Conservation (phyloP, 2,888 invertebrate species). For the Carcina quercana region DNA sequence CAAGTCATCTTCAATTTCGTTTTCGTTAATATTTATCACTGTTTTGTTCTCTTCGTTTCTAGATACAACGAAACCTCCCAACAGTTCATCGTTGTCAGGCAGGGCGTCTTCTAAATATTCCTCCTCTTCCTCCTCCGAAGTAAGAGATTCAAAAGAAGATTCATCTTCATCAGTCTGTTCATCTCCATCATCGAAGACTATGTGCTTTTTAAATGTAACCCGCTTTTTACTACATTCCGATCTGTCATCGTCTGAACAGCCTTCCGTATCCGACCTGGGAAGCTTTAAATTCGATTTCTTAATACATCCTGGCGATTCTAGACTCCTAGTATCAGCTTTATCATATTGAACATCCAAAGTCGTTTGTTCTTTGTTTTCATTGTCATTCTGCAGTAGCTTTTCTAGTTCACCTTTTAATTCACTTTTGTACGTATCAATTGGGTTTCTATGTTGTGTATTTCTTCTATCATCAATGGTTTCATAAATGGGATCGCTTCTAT, state of each 20-base stretch:
- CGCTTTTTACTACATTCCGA: constrained; percentile 60
- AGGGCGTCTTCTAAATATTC: constrained; percentile 48
- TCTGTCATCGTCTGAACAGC: constrained; percentile 59
- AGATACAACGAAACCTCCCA: constrained; percentile 34
- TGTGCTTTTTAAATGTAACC: constrained; percentile 64
- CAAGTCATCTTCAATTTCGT: constrained; percentile 30
- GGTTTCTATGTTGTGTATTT: constrained; percentile 5
- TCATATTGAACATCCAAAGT: constrained; percentile 13
- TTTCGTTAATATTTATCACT: constrained; percentile 39
- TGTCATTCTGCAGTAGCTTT: constrained; percentile 35
- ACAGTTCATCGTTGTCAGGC: constrained; percentile 44
- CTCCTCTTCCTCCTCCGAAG: constrained; percentile 46
- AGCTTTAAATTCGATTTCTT: constrained; percentile 62
- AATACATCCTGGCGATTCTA: constrained; percentile 37
- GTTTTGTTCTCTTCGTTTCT: constrained; percentile 43
- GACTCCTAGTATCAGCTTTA: constrained; percentile 20
- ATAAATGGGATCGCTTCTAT: constrained; percentile 36
- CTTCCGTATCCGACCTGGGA: constrained; percentile 56
- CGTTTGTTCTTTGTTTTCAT: constrained; percentile 18
- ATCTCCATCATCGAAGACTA: constrained; percentile 69
- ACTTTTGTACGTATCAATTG: constrained; percentile 42
- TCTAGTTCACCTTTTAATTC: constrained; percentile 50
- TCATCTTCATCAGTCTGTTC: constrained; percentile 63
- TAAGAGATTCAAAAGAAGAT: constrained; percentile 60
- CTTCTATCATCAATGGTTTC: constrained; percentile 35